These are phyloP conservation scores for Kryphioiulus occultus DNA, from an alignment of 2,888 invertebrate species.

Conservation along the genomic window DNA sequence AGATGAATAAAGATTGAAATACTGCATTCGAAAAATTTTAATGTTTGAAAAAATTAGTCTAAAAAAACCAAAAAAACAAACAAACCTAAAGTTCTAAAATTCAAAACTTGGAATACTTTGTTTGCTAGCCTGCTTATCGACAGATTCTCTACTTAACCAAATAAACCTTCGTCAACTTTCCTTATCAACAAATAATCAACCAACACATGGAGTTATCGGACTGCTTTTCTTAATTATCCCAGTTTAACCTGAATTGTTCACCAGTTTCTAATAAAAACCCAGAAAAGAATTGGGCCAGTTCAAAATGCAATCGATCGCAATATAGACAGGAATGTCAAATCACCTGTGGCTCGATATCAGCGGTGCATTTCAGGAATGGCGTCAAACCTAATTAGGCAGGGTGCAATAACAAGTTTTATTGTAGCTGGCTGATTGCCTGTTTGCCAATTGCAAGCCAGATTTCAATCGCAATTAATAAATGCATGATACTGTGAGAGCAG, in stretches of 20 bases:
- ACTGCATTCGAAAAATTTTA: too few species aligned
- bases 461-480: background rate
- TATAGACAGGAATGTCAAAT: background rate
- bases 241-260: background rate
- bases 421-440: background rate
- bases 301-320: background rate
- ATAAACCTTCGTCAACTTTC: too few species aligned
- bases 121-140: too few species aligned
- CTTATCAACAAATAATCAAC: too few species aligned
- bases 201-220: too few species aligned
- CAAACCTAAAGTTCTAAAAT: too few species aligned
- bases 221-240: background rate
- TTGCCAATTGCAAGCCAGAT: background rate
- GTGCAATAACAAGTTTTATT: constrained; percentile 17
- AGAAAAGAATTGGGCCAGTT: background rate
- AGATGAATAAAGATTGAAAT: too few species aligned
- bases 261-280: background rate
- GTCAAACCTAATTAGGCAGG: background rate
- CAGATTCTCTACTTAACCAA: too few species aligned
- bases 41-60: too few species aligned
- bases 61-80: too few species aligned
- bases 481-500: background rate
- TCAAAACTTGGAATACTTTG: too few species aligned
- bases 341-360: background rate
- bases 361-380: background rate